A percentile compares a stretch with the other conserved stretches of the same genome.
Conservation (phyloP, 2,888 invertebrate species). For the Idaea dimidiata region DNA sequence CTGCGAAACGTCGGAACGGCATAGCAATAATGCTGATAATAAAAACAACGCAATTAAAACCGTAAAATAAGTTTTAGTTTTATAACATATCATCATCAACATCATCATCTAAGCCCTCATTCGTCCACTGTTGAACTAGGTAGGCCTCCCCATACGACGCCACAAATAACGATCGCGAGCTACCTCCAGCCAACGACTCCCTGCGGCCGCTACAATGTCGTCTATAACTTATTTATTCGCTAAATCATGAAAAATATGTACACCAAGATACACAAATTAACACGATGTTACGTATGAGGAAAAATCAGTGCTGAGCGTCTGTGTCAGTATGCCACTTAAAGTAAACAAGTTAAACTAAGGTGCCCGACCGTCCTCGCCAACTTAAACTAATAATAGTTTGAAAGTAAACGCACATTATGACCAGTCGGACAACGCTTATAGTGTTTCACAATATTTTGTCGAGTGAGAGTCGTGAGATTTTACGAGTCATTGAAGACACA, state of each 20-base stretch:
- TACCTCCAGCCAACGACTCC: too few species aligned
- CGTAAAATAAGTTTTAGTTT: too few species aligned
- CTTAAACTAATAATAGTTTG: conserved; percentile 31
- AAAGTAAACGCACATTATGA: conserved; percentile 48
- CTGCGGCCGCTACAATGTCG: too few species aligned
- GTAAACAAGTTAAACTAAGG: conserved; percentile 9
- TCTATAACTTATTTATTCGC: neutral
- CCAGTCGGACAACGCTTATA: conserved; percentile 42
- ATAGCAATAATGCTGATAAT: too few species aligned
- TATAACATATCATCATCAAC: too few species aligned
- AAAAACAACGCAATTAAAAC: too few species aligned
- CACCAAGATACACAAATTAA: neutral
- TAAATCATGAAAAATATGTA: neutral
- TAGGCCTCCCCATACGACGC: too few species aligned
- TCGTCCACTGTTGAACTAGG: too few species aligned
- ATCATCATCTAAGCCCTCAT: too few species aligned
- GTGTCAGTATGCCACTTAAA: conserved; percentile 22
- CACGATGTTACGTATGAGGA: neutral
- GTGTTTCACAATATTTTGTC: conserved; percentile 63
- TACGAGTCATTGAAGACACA: conserved; percentile 73
- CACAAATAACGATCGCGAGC: too few species aligned
- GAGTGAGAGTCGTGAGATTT: conserved; percentile 65
- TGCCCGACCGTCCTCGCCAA: conserved; percentile 19
- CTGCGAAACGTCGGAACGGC: too few species aligned
- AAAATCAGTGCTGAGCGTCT: conserved; percentile 15